Base-by-base conservation (phyloP, 1,140 invertebrate genomes). In the Paraescarpia echinospica region DNA sequence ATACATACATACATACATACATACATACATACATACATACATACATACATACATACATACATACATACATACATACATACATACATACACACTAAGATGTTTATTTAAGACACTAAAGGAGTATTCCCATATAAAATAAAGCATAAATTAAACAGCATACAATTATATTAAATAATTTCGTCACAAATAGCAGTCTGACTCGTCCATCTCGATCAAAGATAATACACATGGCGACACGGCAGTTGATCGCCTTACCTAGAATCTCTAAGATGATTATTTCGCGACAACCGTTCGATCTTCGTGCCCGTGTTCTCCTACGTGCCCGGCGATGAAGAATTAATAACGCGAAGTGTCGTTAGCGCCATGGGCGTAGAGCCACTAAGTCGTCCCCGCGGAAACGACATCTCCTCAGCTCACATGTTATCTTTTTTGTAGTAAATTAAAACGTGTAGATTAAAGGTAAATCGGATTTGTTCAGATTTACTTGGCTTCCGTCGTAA, bases 351-450 rank as follows among this genome's bases (percentile, higher is more conserved):
- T 77, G 59, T 77, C 59, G 59, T 27, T 14, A 77, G 22, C 59
- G 59, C 59, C 27, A 0, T 6, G 18, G 22, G 59, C 59, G 59
- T 0, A n/a, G 59, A 6, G 59, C 1, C 18, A 4, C 18, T 77
- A 77, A 77, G 59, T 77, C 59, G 22, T 22, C 59, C 59, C 59
- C 18, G 59, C 59, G 27, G 59, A 22, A 77, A 18, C 2, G 18
- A 22, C 14, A 18, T 77, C 59, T 1, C 22, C 59, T 77, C 22
- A 77, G 59, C 59, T 6, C 59, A 2, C 18, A 27, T 77, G 59
- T 77, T 77, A 77, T 77, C 59, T 77, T 77, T n/a, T 77, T 77
- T 77, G 59, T 77, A 77, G 59, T 77, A 77, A 77, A 27, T 77
- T 77, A 77, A 77, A 77, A 77, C 59, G 59, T 77, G 59, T 77